These are phyloP conservation scores for Anolis apletophallus DNA, from an alignment of 2,797 vertebrate species.

Conservation along the genomic window DNA sequence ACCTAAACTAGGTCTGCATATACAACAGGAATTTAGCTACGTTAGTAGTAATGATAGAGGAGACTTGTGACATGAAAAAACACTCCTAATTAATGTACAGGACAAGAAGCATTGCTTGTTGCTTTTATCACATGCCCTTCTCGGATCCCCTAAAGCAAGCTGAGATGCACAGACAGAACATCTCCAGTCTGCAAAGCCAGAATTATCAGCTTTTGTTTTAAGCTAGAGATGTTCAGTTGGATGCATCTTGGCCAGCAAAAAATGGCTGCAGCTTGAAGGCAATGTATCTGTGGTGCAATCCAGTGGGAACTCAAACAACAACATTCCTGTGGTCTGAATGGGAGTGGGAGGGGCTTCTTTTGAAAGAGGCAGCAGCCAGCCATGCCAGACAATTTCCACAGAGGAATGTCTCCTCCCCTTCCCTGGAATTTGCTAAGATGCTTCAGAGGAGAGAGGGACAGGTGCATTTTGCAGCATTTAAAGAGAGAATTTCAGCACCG, in stretches of 20 bases:
- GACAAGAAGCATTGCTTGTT: background rate
- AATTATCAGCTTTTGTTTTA: slow-evolving; percentile 40
- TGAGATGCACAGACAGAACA: slow-evolving; percentile 19
- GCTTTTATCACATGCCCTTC: slow-evolving; percentile 18
- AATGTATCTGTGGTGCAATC: slow-evolving; percentile 61
- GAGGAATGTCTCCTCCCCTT: slow-evolving; percentile 31
- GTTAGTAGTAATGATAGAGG: background rate
- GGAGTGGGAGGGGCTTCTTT: slow-evolving; percentile 35
- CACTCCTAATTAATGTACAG: slow-evolving; percentile 10
- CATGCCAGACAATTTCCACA: slow-evolving; percentile 15
- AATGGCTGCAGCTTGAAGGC: slow-evolving; percentile 48
- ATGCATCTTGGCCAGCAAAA: slow-evolving; percentile 8
- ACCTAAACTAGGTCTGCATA: slow-evolving; percentile 13
- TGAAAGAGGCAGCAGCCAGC: slow-evolving; percentile 35
- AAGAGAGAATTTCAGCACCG: slow-evolving; percentile 17
- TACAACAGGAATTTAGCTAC: background rate
- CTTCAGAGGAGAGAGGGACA: slow-evolving; percentile 28
- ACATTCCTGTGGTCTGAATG: slow-evolving; percentile 36
- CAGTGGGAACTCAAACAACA: slow-evolving; percentile 49
- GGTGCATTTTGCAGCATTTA: slow-evolving; percentile 21
- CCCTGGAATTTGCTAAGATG: slow-evolving; percentile 26
- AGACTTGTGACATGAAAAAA: background rate
- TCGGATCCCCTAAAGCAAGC: slow-evolving; percentile 29
- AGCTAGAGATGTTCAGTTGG: slow-evolving; percentile 43
- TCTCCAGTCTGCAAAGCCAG: slow-evolving; percentile 13